Evolutionary conservation across 1,140 invertebrate genomes (phyloP).

Genomic region (Drosophila micromelanica): DNA sequence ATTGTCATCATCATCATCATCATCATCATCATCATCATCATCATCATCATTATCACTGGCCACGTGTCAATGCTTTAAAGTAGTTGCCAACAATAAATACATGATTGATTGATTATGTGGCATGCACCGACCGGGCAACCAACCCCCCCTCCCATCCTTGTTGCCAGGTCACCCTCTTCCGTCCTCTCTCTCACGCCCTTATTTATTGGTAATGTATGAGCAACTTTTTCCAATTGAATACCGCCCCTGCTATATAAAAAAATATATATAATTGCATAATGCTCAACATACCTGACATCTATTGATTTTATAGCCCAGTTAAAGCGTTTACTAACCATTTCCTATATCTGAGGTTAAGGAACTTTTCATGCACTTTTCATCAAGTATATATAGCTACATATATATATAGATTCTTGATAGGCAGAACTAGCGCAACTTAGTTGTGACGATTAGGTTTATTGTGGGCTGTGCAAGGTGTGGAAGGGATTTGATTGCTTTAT

Average conservation of each 20-base stretch:
- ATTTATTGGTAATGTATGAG: conserved; percentile 35
- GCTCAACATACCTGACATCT: neutral
- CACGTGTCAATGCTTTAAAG: conserved; percentile 53
- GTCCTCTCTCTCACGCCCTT: conserved; percentile 23
- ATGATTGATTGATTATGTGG: conserved; percentile 51
- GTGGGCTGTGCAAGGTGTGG: too few species aligned
- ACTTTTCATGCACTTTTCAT: too few species aligned
- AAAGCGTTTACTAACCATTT: neutral
- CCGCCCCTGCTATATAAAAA: conserved; percentile 2
- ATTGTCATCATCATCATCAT: too few species aligned
- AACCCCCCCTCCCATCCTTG: too few species aligned
- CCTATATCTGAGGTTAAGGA: too few species aligned
- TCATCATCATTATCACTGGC: conserved; percentile 4
- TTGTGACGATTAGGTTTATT: too few species aligned
- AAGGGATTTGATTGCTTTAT: too few species aligned
- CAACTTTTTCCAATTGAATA: neutral
- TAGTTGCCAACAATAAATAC: conserved; percentile 55
- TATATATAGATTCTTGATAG: too few species aligned
- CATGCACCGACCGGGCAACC: conserved; percentile 3
- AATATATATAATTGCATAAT: conserved; percentile 34
- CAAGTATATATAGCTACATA: too few species aligned
- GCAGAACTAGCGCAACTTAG: too few species aligned
- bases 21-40: conserved; percentile 16
- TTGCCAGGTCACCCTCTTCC: too few species aligned
- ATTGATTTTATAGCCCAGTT: conserved; percentile 5